These are phyloP conservation scores for Monarcha castaneiventris DNA, from an alignment of 2,113 vertebrate genomes.

Conservation along the genomic window DNA sequence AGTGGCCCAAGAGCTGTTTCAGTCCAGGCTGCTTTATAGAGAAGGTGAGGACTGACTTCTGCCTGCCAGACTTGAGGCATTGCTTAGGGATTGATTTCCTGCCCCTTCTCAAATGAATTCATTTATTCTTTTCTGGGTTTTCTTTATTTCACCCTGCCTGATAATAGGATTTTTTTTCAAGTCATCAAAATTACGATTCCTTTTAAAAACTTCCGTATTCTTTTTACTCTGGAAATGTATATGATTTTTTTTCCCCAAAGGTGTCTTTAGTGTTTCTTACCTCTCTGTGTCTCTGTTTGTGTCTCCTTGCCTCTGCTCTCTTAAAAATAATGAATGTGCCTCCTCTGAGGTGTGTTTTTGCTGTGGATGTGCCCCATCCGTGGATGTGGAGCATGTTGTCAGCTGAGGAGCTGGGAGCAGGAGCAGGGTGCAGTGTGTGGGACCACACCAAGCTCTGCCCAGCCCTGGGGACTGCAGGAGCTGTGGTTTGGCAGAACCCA, in stretches of 20 bases:
- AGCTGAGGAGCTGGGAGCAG: neutral
- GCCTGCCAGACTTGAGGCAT: neutral
- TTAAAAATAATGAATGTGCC: neutral
- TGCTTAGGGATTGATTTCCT: neutral
- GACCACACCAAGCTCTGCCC: neutral
- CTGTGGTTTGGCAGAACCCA: neutral
- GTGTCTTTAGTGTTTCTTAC: neutral
- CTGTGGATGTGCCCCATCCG: neutral
- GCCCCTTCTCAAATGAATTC: neutral
- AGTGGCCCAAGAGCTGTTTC: neutral
- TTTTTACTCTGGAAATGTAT: neutral
- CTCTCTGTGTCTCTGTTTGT: neutral
- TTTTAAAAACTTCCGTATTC: neutral
- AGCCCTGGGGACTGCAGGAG: neutral
- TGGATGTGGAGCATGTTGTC: rapidly evolving
- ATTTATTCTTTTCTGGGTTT: neutral
- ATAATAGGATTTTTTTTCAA: neutral
- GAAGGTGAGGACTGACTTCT: neutral
- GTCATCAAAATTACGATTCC: neutral
- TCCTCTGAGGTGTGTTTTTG: neutral
- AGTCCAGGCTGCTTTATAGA: neutral
- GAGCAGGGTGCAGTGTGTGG: neutral
- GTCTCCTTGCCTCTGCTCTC: neutral
- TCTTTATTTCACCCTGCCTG: neutral
- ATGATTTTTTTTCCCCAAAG: rapidly evolving